Base-by-base conservation (phyloP, 2,888 invertebrate species). In the Aphodius granarius region DNA sequence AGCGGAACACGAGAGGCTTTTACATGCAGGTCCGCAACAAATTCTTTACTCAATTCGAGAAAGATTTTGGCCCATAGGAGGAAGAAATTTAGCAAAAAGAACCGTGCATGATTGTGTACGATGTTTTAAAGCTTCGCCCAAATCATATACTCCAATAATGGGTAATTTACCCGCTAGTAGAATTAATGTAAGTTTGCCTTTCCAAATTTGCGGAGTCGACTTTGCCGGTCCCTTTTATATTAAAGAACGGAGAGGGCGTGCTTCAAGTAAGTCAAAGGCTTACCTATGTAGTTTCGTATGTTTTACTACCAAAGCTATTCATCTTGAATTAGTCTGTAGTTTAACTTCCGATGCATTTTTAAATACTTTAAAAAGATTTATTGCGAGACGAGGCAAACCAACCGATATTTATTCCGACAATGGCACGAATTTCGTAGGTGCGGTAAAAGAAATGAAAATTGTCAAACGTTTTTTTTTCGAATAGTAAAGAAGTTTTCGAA, bases 11-110 rank as follows among this genome's bases (percentile, higher is more conserved):
- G 6, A 16, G 0, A 17, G 63, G 2, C 20, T 72, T 1, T 16
- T 64, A 1, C 72, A 72, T 16, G 63, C 21, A 5, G 72, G 72
- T 0, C 72, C 72, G 6, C 5, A 81, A 81, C 9, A 77, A 78
- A 3, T 73, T 2, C 15, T 73, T 3, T 0, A 66, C 18, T 70
- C 18, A 73, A 78, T 75, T 71, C 65, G 66, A 3, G 80, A 21
- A 22, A 19, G 20, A 23, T 73, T 75, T 72, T 82, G 81, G 82
- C 78, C 78, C 1, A 23, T 79, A 3, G 21, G 75, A 6, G 80
- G 80, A 9, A 72, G 77, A 78, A 75, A 73, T 15, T n/a, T 78
- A n/a, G 71, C 73, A 1, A 73, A 73, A 19, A 66, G 68, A 21
- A 75, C 78, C 6, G 73, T 80, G 5, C 66, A 66, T 6, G 13